Base-by-base conservation (phyloP, 2,888 invertebrate species). In the Craniophora ligustri region DNA sequence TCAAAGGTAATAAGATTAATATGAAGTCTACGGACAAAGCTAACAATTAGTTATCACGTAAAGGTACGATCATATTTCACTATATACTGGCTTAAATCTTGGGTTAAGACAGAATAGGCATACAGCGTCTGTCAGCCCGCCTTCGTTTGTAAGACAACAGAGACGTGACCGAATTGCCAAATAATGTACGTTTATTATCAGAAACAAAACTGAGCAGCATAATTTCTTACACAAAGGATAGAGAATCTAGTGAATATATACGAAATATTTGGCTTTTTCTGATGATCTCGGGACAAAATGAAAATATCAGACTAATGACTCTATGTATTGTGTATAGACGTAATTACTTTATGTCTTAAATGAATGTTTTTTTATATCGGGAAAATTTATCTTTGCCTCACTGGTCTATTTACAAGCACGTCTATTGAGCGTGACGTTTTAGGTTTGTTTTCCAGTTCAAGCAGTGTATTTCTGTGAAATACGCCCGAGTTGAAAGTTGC, bases 141-240 rank as follows among this genome's bases (percentile, higher is more conserved):
- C 47, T 65, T 68, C 72, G 69, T 65, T 68, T 70, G 69, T 68
- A 62, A 72, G 65, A 72, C 70, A 70, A 61, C 58, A 51, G 16
- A 39, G n/a, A 70, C 70, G 70, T 70, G 70, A 70, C 69, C 23
- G 53, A 44, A 62, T 62, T 70, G 58, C 72, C 65, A 70, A 70
- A 68, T 68, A 72, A 56, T 72, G 36, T 69, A 54, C 51, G 62
- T 53, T 63, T 66, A 66, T 71, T 63, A 66, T 63, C 50, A 48
- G 59, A 51, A 68, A 53, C 44, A 55, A 38, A 51, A 72, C 40
- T 51, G 57, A 64, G 49, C 51, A 46, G 54, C 55, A 62, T 72
- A 59, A 69, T 71, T 67, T 71, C 56, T 51, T 60, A 60, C 44
- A 71, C 51, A 35, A 51, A 32, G 51, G 54, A 53, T 61, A 46